A percentile compares a stretch with the other conserved stretches of the same genome.
Evolutionary conservation across 2,797 vertebrate species (phyloP).

Genomic region (Mus spretus): DNA sequence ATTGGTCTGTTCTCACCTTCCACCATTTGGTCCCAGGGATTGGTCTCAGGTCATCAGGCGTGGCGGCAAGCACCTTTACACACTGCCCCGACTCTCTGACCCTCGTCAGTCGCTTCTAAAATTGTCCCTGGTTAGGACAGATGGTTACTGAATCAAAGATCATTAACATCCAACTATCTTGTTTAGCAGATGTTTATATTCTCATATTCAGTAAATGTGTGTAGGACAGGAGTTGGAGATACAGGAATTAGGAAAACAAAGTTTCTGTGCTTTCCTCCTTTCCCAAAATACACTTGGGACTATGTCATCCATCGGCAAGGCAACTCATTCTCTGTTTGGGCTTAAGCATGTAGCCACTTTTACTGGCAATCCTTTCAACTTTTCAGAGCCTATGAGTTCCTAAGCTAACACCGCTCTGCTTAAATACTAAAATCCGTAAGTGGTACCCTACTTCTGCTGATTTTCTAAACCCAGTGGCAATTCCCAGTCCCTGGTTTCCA

Average conservation of each 20-base stretch:
- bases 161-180: background rate
- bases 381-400: background rate
- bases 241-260: background rate
- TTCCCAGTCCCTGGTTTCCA: background rate
- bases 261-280: background rate
- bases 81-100: background rate
- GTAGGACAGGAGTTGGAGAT: background rate
- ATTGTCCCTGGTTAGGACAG: background rate
- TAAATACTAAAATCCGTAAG: constrained; percentile 7
- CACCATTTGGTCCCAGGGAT: background rate
- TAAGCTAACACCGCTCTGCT: background rate
- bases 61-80: background rate
- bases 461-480: background rate
- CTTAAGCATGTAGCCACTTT: background rate
- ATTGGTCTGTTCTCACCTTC: background rate
- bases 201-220: background rate
- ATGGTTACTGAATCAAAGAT: background rate
- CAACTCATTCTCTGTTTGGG: background rate
- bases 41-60: background rate
- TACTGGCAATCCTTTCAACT: background rate
- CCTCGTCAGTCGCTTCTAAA: background rate
- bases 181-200: background rate
- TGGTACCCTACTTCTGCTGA: background rate
- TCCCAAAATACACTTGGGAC: background rate
- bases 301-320: background rate